These are phyloP conservation scores for Bombus consobrinus DNA, from an alignment of 1,140 invertebrate genomes.

Conservation along the genomic window DNA sequence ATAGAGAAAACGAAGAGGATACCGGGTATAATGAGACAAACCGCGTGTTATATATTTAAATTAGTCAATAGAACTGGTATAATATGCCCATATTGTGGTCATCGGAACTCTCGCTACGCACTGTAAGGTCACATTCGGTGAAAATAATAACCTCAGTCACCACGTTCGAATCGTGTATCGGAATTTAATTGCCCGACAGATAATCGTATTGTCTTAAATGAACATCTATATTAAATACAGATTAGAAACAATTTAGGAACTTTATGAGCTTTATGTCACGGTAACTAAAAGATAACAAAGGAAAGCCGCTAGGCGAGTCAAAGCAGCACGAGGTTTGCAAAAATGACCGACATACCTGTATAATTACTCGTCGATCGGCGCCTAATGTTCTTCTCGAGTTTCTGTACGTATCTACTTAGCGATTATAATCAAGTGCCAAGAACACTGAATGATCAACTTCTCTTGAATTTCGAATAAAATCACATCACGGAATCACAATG, in stretches of 20 bases:
- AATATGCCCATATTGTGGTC: not conserved
- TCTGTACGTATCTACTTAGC: not conserved
- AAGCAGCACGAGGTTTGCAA: conserved; percentile 46
- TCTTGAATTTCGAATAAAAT: conserved; percentile 39
- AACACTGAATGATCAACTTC: conserved; percentile 46
- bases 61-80: not conserved
- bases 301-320: conserved; percentile 16
- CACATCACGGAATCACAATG: conserved; percentile 70
- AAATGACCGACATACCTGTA: conserved; percentile 38
- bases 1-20: not conserved
- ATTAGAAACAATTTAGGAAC: not conserved
- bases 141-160: not conserved
- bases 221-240: not conserved
- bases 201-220: not conserved
- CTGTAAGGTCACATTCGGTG: not conserved
- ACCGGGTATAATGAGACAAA: not conserved
- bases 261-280: not conserved
- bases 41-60: not conserved
- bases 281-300: conserved; percentile 40
- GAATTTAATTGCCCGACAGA: not conserved
- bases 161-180: not conserved
- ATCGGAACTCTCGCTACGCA: not conserved
- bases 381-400: conserved; percentile 1
- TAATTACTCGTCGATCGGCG: conserved; percentile 39
- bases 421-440: not conserved